Conservation (phyloP, 2,797 vertebrate genomes). For the Molossus alvarezi region DNA sequence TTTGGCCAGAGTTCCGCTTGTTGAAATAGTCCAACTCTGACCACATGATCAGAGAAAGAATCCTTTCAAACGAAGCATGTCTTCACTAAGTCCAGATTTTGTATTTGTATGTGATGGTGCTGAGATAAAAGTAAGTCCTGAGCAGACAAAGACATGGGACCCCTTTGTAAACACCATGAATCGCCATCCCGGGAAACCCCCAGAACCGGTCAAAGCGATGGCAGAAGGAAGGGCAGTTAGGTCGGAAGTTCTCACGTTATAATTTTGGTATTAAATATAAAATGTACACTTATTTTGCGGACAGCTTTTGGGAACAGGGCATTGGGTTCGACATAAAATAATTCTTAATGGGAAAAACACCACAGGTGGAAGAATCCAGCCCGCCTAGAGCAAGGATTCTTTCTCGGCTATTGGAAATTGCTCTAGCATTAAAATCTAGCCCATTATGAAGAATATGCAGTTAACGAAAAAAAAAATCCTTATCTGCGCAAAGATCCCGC, state of each 20-base stretch:
- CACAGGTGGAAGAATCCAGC: neutral
- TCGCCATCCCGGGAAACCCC: neutral
- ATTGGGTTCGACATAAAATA: neutral
- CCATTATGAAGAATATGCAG: slow-evolving; percentile 16
- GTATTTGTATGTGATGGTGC: neutral
- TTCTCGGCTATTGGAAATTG: slow-evolving; percentile 38
- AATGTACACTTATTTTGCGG: neutral
- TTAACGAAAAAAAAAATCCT: slow-evolving; percentile 22
- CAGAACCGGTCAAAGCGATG: neutral
- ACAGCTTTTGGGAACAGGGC: neutral
- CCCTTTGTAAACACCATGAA: neutral
- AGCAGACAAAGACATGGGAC: neutral
- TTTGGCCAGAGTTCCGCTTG: neutral
- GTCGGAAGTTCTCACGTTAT: neutral
- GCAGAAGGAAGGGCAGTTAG: neutral
- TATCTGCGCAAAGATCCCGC: slow-evolving; percentile 64
- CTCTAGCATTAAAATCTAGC: slow-evolving; percentile 45
- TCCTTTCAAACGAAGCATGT: neutral
- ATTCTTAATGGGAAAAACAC: slow-evolving; percentile 42
- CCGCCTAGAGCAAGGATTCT: neutral
- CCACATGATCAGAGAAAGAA: neutral
- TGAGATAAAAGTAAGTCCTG: neutral
- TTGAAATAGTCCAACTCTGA: neutral
- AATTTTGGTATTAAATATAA: neutral
- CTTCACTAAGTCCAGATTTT: neutral